Percentiles rank a stretch among this genome's conserved stretches.
Evolutionary conservation across 2,113 vertebrate genomes (phyloP).

Genomic region (Daboia siamensis): DNA sequence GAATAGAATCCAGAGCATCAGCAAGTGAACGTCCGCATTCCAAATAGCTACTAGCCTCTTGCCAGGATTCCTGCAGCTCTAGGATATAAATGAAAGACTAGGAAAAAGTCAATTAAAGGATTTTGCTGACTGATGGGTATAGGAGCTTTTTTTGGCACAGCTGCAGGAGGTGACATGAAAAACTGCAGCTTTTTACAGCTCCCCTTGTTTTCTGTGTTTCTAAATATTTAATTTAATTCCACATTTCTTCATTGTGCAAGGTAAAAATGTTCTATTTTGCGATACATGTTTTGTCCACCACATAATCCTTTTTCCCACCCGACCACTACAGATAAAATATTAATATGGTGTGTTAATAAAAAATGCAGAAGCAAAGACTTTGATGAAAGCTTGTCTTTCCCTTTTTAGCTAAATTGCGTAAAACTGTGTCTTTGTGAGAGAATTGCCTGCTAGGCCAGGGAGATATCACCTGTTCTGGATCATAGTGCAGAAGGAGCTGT

Average conservation of each 20-base stretch:
- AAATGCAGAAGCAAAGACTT: conserved; percentile 6
- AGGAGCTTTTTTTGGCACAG: background rate
- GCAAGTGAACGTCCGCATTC: background rate
- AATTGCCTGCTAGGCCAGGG: background rate
- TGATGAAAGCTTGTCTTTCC: background rate
- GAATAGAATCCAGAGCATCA: background rate
- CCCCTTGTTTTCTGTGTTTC: background rate
- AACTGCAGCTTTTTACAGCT: background rate
- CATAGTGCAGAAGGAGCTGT: background rate
- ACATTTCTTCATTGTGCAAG: background rate
- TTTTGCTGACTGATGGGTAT: background rate
- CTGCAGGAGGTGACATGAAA: background rate
- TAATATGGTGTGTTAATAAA: background rate
- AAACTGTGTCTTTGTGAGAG: background rate
- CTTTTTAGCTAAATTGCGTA: background rate
- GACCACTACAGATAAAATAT: conserved; percentile 1
- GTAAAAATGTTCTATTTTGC: conserved; percentile 19
- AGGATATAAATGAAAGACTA: background rate
- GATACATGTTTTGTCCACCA: background rate
- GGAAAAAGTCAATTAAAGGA: conserved; percentile 12
- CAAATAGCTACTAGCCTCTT: background rate
- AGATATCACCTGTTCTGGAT: background rate
- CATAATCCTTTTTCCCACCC: background rate
- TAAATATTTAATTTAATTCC: conserved; percentile 32
- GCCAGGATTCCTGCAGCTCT: background rate